A percentile compares a stretch with the other conserved stretches of the same genome.
Evolutionary conservation across 1,140 invertebrate genomes (phyloP).

Genomic region (Tetraneura akinire): DNA sequence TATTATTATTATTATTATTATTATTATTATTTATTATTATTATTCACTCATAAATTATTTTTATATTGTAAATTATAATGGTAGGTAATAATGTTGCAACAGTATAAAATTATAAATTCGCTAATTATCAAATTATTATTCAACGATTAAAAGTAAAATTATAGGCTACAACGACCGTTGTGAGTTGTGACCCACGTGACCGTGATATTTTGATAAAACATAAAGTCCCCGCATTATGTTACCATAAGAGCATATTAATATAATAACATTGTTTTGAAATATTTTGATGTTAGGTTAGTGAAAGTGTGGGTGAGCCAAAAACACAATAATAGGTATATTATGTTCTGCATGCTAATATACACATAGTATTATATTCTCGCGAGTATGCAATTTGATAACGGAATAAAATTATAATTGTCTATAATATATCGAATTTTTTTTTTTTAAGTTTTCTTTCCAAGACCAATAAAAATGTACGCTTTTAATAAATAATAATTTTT

Average conservation of each 20-base stretch:
- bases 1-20: too few relatives aligned
- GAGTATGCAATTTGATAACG: conserved; percentile 18
- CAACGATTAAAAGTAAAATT: neutral
- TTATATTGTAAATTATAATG: too few relatives aligned
- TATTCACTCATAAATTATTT: too few relatives aligned
- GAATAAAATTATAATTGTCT: neutral
- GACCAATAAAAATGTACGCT: neutral
- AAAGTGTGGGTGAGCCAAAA: conserved; percentile 45
- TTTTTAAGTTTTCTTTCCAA: neutral
- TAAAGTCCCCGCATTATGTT: neutral
- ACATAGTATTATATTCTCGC: conserved; percentile 21
- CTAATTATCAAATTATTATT: neutral
- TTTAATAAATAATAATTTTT: too few relatives aligned
- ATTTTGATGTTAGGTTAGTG: conserved; percentile 10
- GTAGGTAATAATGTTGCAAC: too few relatives aligned
- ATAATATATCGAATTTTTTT: neutral
- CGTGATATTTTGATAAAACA: conserved; percentile 29
- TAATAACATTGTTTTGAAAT: conserved; percentile 7
- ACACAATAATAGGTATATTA: conserved; percentile 19
- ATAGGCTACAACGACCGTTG: neutral
- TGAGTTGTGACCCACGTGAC: too few relatives aligned
- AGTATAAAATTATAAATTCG: too few relatives aligned
- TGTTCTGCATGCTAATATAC: neutral
- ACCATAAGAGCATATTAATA: neutral
- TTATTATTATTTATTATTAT: too few relatives aligned